These are phyloP conservation scores for Plecturocebus donacophilus DNA, from an alignment of 2,113 vertebrate genomes.

Conservation along the genomic window DNA sequence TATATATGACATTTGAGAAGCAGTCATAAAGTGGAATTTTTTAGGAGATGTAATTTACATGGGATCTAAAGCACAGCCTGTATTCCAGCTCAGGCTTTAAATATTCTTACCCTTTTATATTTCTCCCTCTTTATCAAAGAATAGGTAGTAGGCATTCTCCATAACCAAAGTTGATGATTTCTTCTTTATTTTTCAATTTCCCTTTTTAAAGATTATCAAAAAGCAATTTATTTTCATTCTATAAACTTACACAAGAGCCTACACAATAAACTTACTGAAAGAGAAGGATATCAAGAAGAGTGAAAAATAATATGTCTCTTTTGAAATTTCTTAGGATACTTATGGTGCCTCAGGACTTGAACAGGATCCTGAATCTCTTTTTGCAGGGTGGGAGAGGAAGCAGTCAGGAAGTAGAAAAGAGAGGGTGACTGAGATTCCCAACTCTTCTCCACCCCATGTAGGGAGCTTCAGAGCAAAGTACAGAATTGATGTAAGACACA, in stretches of 20 bases:
- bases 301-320: slow-evolving; percentile 49
- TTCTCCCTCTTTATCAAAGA: neutral
- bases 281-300: slow-evolving; percentile 19
- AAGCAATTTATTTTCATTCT: slow-evolving; percentile 40
- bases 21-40: neutral
- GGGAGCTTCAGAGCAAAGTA: slow-evolving; percentile 61
- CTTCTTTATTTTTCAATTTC: slow-evolving; percentile 43
- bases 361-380: slow-evolving; percentile 12
- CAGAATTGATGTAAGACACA: slow-evolving; percentile 75
- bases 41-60: neutral
- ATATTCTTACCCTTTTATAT: neutral
- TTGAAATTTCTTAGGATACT: slow-evolving; percentile 50
- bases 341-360: slow-evolving; percentile 45
- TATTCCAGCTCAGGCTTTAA: neutral
- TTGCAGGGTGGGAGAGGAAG: neutral
- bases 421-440: neutral
- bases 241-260: neutral
- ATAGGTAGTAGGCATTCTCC: neutral
- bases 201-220: slow-evolving; percentile 15
- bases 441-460: neutral
- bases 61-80: neutral
- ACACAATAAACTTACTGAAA: neutral
- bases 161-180: slow-evolving; percentile 10
- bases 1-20: neutral
- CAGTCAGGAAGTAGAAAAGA: slow-evolving; percentile 40